Conservation (phyloP, 2,113 vertebrate genomes). For the Pterophyllum scalare region DNA sequence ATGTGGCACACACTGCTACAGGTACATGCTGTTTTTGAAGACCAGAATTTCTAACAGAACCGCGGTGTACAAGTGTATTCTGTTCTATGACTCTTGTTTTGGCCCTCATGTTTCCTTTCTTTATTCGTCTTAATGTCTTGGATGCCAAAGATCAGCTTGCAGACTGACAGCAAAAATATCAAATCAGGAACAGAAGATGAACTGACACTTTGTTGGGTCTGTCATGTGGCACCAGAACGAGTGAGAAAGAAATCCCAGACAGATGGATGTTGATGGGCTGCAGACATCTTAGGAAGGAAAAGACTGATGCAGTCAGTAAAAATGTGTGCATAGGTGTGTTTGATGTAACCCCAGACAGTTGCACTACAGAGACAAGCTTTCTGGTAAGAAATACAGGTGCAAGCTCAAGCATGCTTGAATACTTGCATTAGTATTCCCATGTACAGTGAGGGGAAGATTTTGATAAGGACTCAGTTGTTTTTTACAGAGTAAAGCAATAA, state of each 20-base stretch:
- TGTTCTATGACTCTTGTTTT: slow-evolving; percentile 2
- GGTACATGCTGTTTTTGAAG: slow-evolving; percentile 9
- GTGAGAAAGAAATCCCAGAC: slow-evolving; percentile 43
- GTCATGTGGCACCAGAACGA: slow-evolving; percentile 31
- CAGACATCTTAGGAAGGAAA: slow-evolving; percentile 49
- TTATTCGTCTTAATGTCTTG: not conserved
- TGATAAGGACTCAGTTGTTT: slow-evolving; percentile 35
- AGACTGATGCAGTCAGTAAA: slow-evolving; percentile 46
- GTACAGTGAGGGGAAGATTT: slow-evolving; percentile 30
- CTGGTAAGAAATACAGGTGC: slow-evolving; percentile 29
- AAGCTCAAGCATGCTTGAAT: slow-evolving; percentile 19
- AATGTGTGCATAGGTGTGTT: slow-evolving; percentile 42
- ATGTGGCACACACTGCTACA: not conserved
- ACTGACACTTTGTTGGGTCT: slow-evolving; percentile 32
- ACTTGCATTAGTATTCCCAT: slow-evolving; percentile 42
- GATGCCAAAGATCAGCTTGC: slow-evolving; percentile 34
- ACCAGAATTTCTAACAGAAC: not conserved
- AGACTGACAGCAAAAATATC: slow-evolving; percentile 50
- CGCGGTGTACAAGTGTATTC: not conserved
- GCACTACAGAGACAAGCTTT: slow-evolving; percentile 32
- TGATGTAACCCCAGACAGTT: slow-evolving; percentile 60
- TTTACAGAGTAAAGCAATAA: slow-evolving; percentile 13
- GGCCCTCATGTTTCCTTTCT: not conserved
- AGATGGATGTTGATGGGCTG: slow-evolving; percentile 63
- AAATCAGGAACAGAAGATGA: slow-evolving; percentile 48